Base-by-base conservation (phyloP, 2,888 invertebrate species). In the Camptogramma bilineatum region DNA sequence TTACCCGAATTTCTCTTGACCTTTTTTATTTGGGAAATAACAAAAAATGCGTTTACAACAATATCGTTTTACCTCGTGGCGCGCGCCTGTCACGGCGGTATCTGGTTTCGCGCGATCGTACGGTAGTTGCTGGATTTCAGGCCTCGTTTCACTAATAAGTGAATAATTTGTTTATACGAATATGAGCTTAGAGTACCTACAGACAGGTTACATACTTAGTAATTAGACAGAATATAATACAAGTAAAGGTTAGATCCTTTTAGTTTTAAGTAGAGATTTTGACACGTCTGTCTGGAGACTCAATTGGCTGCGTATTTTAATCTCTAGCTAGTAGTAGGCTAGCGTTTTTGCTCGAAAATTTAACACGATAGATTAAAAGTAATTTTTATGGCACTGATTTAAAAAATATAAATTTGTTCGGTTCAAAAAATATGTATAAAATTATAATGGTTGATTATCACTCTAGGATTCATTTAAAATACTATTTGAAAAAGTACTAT, bases 81-180 rank as follows among this genome's bases (percentile, higher is more conserved):
- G 59, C 61, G 53, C 52, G 65, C 61, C 57, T 69, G 68, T 66
- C 72, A 71, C 74, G 71, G 55, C 73, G 77, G 69, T 78, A 76
- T 82, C 76, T 57, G 62, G 75, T 83, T 79, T 72, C 82, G 69
- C 48, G 54, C 66, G 47, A 54, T 51, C 44, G 55, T 59, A 59
- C 62, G 62, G 66, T 66, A 66, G 66, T 66, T 63, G 69, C 68
- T 63, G 68, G 70, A 68, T 72, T 75, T 73, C 63, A 66, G 59
- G 68, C 71, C 62, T 68, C 71, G 68, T 66, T 69, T 68, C 69
- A 70, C 71, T 51, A 44, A 44, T 60, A 58, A 66, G 46, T 47
- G 19, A 21, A 21, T 44, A 42, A 59, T 64, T 62, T 21, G 60
- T 52, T 52, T 57, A 52, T 53, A 64, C 7, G n/a, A n/a, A 28